Evolutionary conservation across 2,113 vertebrate genomes (phyloP), one percentile per base, ranked within the genome.

Genomic region (Pollimyrus isidori): DNA sequence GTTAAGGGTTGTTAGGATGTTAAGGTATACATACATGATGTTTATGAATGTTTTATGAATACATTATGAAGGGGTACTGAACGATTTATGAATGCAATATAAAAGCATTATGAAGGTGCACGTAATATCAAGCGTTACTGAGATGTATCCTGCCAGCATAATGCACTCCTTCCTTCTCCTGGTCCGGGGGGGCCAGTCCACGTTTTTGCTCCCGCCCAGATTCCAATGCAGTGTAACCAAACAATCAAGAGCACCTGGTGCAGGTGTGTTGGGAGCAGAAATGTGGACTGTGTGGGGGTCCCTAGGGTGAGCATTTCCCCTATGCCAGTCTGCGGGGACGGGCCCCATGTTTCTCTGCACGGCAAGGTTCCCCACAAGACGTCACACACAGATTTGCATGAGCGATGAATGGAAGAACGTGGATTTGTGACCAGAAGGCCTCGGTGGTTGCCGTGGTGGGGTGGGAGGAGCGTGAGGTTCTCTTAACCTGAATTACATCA

Each of bases 401-500:
- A 45, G 17, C 23, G 19, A 48, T 21, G 23, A 84, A 48, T 84
- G 82, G 46, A n/a, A 49, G 35, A 9, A 10, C 35, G 15, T 76
- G 69, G 69, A 39, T 39, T 76, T 39, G 4, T 42, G 69, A 39
- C 69, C 69, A 76, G 69, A 19, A 39, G 69, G 69, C 69, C 69
- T 76, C 69, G 6, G 69, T 35, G n/a, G 69, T 35, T 35, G 35
- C 39, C 30, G 69, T 30, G 26, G 0, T 6, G 30, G 7, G 65
- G 9, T 10, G 11, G n/a, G 5, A 15, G 11, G 30, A 42, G 73
- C 1, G 15, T 4, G 11, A 11, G 17, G 42, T 45, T 45, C 42
- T 84, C 23, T 84, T 84, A 84, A 48, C 82, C 82, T 84, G 82
- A 84, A 84, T 84, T 84, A 84, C 82, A 84, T 84, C 82, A 84